Evolutionary conservation across 2,113 vertebrate species (phyloP).

Genomic region (Dissostichus mawsoni): DNA sequence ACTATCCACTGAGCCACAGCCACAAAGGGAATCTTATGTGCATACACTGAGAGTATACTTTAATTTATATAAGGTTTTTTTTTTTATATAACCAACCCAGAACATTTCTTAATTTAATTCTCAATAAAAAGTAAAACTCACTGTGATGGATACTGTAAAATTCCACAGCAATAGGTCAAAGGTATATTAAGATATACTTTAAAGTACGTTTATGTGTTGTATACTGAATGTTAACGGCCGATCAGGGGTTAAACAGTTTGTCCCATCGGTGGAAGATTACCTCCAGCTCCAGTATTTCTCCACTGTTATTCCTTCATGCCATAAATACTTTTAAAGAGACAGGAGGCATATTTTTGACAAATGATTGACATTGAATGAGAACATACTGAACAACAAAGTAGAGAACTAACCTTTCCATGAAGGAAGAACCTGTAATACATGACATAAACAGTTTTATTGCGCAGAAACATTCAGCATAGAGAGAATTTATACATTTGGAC

Average conservation of each 20-base stretch:
- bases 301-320: background rate
- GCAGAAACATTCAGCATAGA: background rate
- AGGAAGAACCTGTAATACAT: background rate
- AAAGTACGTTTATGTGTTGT: background rate
- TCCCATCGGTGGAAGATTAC: background rate
- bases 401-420: background rate
- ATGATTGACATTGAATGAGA: background rate
- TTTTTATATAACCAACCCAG: no score
- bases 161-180: background rate
- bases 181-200: no score
- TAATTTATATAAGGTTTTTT: no score
- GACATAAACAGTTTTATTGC: background rate
- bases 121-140: no score
- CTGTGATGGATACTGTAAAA: background rate
- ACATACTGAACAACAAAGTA: background rate
- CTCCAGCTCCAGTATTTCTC: background rate
- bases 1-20: background rate
- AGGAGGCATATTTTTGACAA: background rate
- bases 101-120: no score
- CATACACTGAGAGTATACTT: no score
- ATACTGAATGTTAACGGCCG: background rate
- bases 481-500: background rate
- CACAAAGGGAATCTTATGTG: no score
- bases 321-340: background rate
- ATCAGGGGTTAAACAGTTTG: background rate